phyloP scores from a whole-genome alignment of 2,797 vertebrate genomes.

The Melanotaenia boesemani region DNA sequence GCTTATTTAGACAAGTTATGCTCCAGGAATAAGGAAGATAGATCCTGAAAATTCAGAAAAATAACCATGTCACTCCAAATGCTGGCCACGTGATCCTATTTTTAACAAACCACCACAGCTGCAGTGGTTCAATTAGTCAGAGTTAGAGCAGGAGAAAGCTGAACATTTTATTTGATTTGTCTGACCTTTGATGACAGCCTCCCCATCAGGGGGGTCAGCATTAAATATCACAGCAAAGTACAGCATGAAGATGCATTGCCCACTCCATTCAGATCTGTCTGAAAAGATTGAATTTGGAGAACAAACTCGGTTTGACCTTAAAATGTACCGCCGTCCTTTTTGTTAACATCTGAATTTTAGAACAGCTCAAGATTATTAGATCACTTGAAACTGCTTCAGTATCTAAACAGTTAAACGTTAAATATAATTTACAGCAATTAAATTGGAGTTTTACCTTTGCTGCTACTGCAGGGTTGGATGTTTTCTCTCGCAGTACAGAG shows the following conservation, averaged over 20 bases:
- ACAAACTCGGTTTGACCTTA: neutral
- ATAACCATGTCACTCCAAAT: neutral
- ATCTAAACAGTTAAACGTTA: neutral
- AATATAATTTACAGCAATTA: neutral
- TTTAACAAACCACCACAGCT: neutral
- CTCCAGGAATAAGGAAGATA: neutral
- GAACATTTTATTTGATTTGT: neutral
- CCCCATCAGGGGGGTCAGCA: neutral
- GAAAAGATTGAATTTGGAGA: neutral
- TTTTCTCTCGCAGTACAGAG: too few relatives aligned
- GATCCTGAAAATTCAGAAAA: slow-evolving; percentile 4
- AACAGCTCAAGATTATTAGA: neutral
- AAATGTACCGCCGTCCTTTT: neutral
- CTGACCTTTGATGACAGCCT: neutral
- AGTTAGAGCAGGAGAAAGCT: neutral
- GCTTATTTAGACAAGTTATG: slow-evolving; percentile 2
- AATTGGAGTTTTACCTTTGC: too few relatives aligned
- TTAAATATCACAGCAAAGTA: neutral
- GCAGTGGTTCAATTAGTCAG: neutral
- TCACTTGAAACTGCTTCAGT: neutral
- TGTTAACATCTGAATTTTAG: neutral
- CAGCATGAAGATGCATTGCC: neutral
- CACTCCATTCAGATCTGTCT: neutral
- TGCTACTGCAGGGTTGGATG: too few relatives aligned
- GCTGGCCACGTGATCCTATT: neutral